phyloP scores from a whole-genome alignment of 2,113 vertebrate species.

The Macaca fascicularis region T2T-MFA8v1.1 NC_088389.1:75190001-75190500 shows the following conservation, averaged over 20 bases:
- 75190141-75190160: neutral
- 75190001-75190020: neutral
- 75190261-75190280: neutral
- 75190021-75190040: neutral
- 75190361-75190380: neutral
- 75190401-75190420: neutral
- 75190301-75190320: constrained; percentile 50
- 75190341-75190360: neutral
- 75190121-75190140: neutral
- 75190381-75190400: constrained; percentile 30
- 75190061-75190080: no score
- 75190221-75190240: constrained; percentile 7
- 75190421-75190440: neutral
- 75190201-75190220: neutral
- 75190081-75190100: fast-evolving
- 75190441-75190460: neutral
- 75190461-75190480: constrained; percentile 6
- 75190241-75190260: neutral
- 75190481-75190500: neutral
- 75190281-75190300: constrained; percentile 24
- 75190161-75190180: neutral
- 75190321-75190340: constrained; percentile 5
- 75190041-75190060: neutral
- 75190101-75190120: neutral
- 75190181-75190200: constrained; percentile 38